These are phyloP conservation scores for Gallinago media DNA, from an alignment of 2,113 vertebrate species.

Conservation along the genomic window DNA sequence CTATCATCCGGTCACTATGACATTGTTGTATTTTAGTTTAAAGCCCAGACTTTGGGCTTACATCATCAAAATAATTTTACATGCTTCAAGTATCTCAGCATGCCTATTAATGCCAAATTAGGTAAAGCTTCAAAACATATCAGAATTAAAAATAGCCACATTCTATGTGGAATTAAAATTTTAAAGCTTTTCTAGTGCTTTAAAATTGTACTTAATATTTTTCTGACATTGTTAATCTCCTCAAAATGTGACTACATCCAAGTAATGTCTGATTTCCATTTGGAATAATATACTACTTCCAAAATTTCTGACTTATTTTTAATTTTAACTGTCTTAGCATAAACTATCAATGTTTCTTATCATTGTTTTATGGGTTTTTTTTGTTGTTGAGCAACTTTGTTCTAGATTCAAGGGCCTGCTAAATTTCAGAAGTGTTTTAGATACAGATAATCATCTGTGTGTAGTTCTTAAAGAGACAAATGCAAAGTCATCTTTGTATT, in stretches of 20 bases:
- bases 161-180: neutral
- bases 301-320: neutral
- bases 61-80: neutral
- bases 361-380: neutral
- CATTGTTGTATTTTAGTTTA: neutral
- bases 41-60: neutral
- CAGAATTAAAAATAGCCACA: neutral
- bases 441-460: neutral
- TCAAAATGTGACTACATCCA: neutral
- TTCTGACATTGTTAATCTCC: neutral
- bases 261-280: neutral
- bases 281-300: neutral
- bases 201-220: neutral
- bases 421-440: neutral
- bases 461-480: neutral
- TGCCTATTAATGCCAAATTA: neutral
- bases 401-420: neutral
- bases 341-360: neutral
- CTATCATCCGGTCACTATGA: neutral
- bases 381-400: neutral
- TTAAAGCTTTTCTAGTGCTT: neutral
- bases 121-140: neutral
- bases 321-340: neutral
- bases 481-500: neutral
- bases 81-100: conserved; percentile 18